Conservation (phyloP, 1,140 invertebrate genomes). For the Caenorhabditis briggsae region DNA sequence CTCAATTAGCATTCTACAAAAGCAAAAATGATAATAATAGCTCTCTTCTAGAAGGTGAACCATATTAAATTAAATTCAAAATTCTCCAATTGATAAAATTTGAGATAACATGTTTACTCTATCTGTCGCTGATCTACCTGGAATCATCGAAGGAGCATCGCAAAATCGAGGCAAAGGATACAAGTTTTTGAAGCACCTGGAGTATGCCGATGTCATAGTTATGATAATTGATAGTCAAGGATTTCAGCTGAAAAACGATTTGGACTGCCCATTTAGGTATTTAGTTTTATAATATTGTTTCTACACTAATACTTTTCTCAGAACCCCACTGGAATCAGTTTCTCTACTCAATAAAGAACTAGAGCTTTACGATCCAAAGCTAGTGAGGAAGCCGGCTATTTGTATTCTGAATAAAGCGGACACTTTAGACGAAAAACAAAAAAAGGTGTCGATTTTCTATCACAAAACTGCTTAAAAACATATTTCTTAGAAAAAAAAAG, state of each 20-base stretch:
- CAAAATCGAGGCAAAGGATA: slow-evolving; percentile 83
- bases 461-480: slow-evolving; percentile 17
- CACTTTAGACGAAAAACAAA: slow-evolving; percentile 62
- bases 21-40: slow-evolving; percentile 20
- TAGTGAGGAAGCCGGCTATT: slow-evolving; percentile 71
- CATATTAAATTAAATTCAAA: not conserved
- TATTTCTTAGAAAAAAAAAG: too few species aligned
- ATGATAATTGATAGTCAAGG: slow-evolving; percentile 83
- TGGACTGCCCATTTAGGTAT: slow-evolving; percentile 72
- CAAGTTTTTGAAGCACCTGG: slow-evolving; percentile 86
- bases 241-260: slow-evolving; percentile 68
- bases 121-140: slow-evolving; percentile 91
- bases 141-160: slow-evolving; percentile 91
- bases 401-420: slow-evolving; percentile 74
- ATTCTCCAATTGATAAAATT: not conserved
- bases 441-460: not conserved
- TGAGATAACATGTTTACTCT: slow-evolving; percentile 80
- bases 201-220: slow-evolving; percentile 87
- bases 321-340: slow-evolving; percentile 71
- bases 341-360: slow-evolving; percentile 73
- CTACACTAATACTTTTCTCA: slow-evolving; percentile 63
- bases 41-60: not conserved
- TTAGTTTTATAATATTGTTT: not conserved
- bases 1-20: slow-evolving; percentile 58
- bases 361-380: slow-evolving; percentile 69